Percentiles rank a stretch among this genome's conserved stretches.
Conservation (phyloP, 2,888 invertebrate genomes). For the Bimastos eiseni region DNA sequence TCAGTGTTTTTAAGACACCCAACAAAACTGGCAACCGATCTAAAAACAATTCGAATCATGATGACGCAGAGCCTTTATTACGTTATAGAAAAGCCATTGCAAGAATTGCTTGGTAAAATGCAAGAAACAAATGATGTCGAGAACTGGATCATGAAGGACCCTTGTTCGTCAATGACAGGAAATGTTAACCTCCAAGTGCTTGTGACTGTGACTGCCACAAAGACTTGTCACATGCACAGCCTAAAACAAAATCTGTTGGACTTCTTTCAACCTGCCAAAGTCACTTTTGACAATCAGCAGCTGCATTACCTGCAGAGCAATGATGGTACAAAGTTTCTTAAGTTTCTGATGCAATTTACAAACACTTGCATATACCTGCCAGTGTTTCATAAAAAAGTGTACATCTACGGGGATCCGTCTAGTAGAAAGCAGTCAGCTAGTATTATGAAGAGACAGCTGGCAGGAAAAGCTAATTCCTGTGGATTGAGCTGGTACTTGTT, state of each 20-base stretch:
- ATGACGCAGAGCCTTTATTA: background rate
- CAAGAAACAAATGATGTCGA: background rate
- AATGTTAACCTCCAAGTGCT: background rate
- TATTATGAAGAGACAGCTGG: constrained; percentile 1
- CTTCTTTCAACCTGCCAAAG: constrained; percentile 5
- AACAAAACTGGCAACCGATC: background rate
- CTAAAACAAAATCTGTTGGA: background rate
- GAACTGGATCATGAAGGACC: background rate
- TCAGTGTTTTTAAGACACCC: background rate
- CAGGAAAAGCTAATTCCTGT: background rate
- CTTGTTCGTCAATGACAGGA: background rate
- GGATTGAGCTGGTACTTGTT: background rate
- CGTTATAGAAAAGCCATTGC: background rate
- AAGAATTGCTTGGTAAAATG: background rate
- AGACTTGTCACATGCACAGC: background rate
- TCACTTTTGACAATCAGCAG: background rate
- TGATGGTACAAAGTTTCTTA: background rate
- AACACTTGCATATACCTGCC: background rate
- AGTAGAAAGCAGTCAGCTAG: background rate
- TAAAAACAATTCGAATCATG: background rate
- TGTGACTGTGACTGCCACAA: background rate
- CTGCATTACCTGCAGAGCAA: background rate
- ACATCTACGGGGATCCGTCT: background rate
- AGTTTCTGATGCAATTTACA: constrained; percentile 10
- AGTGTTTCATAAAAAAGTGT: background rate